phyloP scores from a whole-genome alignment of 2,888 invertebrate species.

The Cenopis cana region DNA sequence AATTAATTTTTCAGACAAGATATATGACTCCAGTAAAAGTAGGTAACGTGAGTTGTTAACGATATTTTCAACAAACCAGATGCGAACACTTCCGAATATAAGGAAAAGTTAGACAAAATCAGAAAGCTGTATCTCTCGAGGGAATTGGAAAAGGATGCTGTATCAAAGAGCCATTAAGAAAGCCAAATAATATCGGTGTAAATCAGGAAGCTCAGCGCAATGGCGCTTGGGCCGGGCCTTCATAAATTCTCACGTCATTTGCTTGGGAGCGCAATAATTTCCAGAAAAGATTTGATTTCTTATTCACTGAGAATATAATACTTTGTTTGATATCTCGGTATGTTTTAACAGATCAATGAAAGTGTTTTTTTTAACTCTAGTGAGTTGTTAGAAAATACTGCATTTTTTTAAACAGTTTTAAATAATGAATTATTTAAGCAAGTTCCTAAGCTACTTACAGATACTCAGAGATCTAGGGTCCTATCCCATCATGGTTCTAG shows the following conservation, averaged over 20 bases:
- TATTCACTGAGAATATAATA: neutral
- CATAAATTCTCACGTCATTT: slow-evolving; percentile 55
- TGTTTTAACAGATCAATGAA: neutral
- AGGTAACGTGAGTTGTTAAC: slow-evolving; percentile 20
- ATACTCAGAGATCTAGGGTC: no score
- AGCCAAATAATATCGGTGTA: slow-evolving; percentile 64
- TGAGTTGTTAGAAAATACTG: neutral
- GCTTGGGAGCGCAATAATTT: slow-evolving; percentile 50
- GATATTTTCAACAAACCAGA: slow-evolving; percentile 18
- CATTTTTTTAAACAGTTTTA: no score
- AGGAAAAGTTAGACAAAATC: slow-evolving; percentile 41
- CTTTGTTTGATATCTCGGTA: no score
- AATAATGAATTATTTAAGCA: no score
- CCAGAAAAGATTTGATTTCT: slow-evolving; percentile 27
- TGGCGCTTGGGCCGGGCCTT: slow-evolving; percentile 48
- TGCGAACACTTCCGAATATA: slow-evolving; percentile 24
- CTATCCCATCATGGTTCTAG: neutral
- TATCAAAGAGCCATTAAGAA: slow-evolving; percentile 66
- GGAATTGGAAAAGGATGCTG: slow-evolving; percentile 56
- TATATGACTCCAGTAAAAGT: slow-evolving; percentile 9
- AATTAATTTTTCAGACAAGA: neutral
- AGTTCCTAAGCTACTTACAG: no score
- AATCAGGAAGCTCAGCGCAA: slow-evolving; percentile 61
- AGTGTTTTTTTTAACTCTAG: neutral
- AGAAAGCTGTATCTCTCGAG: slow-evolving; percentile 34